Conservation (phyloP, 2,113 vertebrate genomes). For the Raja brachyura region DNA sequence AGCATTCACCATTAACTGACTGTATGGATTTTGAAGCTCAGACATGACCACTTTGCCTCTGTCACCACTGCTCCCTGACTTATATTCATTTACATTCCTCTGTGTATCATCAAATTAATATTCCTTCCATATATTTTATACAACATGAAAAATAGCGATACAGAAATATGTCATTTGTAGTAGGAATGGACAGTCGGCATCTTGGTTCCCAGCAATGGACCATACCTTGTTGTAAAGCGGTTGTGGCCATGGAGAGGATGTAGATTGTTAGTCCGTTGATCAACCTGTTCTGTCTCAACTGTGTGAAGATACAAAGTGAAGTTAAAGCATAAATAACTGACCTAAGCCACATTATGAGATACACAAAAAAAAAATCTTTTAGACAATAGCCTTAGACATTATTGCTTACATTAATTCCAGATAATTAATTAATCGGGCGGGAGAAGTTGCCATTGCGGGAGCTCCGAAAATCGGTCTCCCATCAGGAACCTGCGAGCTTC, state of each 20-base stretch:
- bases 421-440: conserved; percentile 14
- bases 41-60: too few species aligned
- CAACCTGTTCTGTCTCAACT: neutral
- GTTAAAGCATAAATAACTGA: neutral
- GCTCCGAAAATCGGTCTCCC: too few species aligned
- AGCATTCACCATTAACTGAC: too few species aligned
- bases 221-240: neutral
- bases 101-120: neutral
- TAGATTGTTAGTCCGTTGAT: neutral
- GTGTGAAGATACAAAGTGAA: neutral
- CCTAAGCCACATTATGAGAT: neutral
- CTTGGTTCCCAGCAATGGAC: neutral
- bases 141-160: neutral
- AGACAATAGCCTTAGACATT: neutral
- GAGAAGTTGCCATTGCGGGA: too few species aligned
- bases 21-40: too few species aligned
- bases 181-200: too few species aligned
- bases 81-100: neutral
- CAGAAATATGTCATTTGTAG: too few species aligned
- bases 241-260: neutral
- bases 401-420: neutral
- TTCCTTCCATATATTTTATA: neutral
- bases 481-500: too few species aligned
- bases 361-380: neutral
- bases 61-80: neutral